phyloP scores from a whole-genome alignment of 2,113 vertebrate species.

The Cricetomys ansorgei region DNA sequence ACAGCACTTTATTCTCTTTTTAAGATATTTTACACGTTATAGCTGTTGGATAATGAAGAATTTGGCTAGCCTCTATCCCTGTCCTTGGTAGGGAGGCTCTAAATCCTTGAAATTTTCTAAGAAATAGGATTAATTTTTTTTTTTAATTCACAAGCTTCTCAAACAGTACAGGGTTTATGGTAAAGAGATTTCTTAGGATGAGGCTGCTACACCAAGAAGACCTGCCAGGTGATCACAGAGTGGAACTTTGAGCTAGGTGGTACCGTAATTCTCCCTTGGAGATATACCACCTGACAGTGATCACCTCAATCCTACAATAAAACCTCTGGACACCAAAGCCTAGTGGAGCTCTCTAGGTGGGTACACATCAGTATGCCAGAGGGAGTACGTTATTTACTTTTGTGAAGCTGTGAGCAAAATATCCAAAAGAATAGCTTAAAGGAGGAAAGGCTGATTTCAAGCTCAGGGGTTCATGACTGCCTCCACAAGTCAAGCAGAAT shows the following conservation, averaged over 20 bases:
- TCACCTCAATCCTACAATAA: neutral
- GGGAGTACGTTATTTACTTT: neutral
- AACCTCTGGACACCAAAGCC: neutral
- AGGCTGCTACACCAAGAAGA: neutral
- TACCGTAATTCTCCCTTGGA: neutral
- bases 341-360: neutral
- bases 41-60: neutral
- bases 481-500: neutral
- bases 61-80: neutral
- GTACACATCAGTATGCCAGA: neutral
- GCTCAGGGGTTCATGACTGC: neutral
- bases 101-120: slow-evolving; percentile 17
- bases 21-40: neutral
- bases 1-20: neutral
- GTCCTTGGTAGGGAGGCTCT: neutral
- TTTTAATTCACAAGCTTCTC: neutral
- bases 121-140: neutral
- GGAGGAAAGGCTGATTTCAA: neutral
- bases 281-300: neutral
- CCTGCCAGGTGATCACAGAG: neutral
- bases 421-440: neutral
- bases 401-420: neutral
- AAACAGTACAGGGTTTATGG: neutral
- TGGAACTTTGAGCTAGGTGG: neutral
- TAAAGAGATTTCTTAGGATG: neutral